Evolutionary conservation across 1,140 invertebrate genomes (phyloP), one percentile per base, ranked within the genome.

Genomic region (Archivesica marissinica): DNA sequence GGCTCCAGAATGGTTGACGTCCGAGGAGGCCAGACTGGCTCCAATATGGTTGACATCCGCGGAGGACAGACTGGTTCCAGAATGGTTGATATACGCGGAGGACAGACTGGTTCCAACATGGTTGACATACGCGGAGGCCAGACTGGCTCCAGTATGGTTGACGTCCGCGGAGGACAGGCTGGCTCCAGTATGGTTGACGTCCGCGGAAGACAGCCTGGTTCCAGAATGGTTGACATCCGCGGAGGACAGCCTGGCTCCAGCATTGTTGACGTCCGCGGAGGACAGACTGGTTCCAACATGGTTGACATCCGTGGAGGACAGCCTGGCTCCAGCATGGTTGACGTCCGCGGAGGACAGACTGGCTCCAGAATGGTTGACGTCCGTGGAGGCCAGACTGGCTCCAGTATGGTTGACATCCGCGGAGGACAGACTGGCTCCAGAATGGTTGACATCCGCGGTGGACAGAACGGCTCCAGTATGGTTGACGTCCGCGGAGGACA

Each of bases 151-250:
- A 38, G 44, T 56, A 61, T 77, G 75, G 52, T 77, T 59, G 75
- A 77, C 28, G 61, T 77, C 47, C 54, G 77, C 47, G 35, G 6
- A 17, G 52, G 39, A 78, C 52, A 61, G n/a, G 56, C 1, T 25
- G 13, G 13, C 33, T n/a, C n/a, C n/a, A 41, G 41, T 25, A 66
- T 79, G 77, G 77, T 66, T 50, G 77, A 79, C 52, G 52, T 79
- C 39, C 56, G 77, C 28, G 61, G 61, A 11, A 28, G 41, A 44
- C 20, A 50, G 4, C 23, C 30, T 41, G 38, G 56, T 30, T 1
- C 52, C 39, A 47, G 54, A 20, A 66, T 79, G 77, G 44, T 79
- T 50, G 77, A 79, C 39, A 47, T 79, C 4, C 38, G 77, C 15
- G 25, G 0, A 1, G 38, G 41, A 66, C 28, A 35, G 4, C 47